These are phyloP conservation scores for Desoria tigrina DNA, from an alignment of 2,888 invertebrate genomes.

Conservation along the genomic window DNA sequence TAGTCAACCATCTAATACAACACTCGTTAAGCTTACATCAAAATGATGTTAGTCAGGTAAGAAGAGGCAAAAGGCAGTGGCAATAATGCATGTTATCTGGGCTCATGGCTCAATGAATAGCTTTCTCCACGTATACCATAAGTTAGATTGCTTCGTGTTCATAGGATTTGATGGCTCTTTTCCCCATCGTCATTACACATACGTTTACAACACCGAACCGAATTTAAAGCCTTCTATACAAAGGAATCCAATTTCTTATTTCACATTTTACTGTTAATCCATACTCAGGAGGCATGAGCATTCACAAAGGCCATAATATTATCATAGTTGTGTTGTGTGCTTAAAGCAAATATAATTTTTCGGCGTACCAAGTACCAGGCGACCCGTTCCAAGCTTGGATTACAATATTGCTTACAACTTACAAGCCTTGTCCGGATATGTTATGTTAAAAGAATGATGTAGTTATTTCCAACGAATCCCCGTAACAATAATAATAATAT, in stretches of 20 bases:
- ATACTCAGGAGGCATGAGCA: not conserved
- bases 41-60: no score
- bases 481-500: not conserved
- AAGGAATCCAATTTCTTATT: slow-evolving; percentile 3
- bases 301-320: not conserved
- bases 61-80: no score
- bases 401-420: no score
- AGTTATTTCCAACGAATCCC: not conserved
- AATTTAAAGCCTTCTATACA: not conserved
- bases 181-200: not conserved
- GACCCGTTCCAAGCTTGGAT: no score
- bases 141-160: not conserved
- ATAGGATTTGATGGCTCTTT: not conserved
- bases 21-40: no score
- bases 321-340: no score
- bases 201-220: not conserved
- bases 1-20: no score
- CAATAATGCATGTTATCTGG: no score
- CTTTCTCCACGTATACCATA: not conserved
- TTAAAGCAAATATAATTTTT: no score
- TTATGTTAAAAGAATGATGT: not conserved
- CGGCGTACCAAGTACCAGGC: no score
- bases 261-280: slow-evolving; percentile 1
- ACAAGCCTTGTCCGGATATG: no score
- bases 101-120: no score